phyloP scores from a whole-genome alignment of 2,113 vertebrate species.

The Pithys albifrons region DNA sequence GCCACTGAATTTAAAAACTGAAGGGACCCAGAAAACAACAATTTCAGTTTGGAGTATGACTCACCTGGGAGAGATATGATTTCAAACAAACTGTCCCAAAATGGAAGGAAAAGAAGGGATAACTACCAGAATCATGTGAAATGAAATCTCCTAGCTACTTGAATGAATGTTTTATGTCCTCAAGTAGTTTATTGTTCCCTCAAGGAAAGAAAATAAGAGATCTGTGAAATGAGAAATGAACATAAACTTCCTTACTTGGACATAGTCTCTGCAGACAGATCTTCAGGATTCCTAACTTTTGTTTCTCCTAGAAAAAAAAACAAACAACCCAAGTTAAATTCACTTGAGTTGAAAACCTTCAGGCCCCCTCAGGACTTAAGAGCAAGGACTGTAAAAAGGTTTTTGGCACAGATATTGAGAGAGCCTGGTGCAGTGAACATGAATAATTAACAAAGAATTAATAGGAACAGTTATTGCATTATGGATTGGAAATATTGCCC shows the following conservation, averaged over 20 bases:
- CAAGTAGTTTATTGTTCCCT: background rate
- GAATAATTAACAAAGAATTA: constrained; percentile 4
- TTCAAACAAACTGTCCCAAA: background rate
- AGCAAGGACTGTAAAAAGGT: background rate
- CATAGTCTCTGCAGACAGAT: constrained; percentile 98
- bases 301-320: constrained; percentile 83
- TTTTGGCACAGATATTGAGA: background rate
- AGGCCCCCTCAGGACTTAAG: background rate
- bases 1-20: background rate
- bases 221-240: background rate
- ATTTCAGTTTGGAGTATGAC: background rate
- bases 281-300: constrained; percentile 91
- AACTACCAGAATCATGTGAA: background rate
- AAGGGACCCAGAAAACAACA: background rate
- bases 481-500: background rate
- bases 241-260: constrained; percentile 83
- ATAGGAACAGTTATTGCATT: background rate
- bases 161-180: background rate
- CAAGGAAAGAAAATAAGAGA: background rate
- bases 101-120: background rate
- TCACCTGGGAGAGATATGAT: background rate
- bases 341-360: background rate
- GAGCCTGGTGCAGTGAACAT: background rate
- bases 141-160: background rate
- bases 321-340: background rate